A percentile compares a stretch with the other conserved stretches of the same genome.
Evolutionary conservation across 2,797 vertebrate genomes (phyloP).

Genomic region (Molossus molossus): DNA sequence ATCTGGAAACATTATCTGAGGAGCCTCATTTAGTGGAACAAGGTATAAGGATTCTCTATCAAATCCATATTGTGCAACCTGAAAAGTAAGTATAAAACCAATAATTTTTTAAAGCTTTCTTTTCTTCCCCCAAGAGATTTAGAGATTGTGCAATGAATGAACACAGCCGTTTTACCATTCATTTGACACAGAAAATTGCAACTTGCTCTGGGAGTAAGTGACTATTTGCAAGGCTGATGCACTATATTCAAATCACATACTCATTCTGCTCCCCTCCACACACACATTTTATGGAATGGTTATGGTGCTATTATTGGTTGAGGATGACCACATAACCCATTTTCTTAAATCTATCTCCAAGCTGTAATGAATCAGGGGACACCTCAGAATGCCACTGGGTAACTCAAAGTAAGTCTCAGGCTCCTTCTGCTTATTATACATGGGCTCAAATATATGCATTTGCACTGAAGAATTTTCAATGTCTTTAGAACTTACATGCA

Average conservation of each 20-base stretch:
- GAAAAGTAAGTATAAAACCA: slow-evolving; percentile 66
- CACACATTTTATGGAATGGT: slow-evolving; percentile 62
- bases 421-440: slow-evolving; percentile 62
- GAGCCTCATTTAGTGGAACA: slow-evolving; percentile 61
- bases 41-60: slow-evolving; percentile 47
- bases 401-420: slow-evolving; percentile 63
- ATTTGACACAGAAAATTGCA: slow-evolving; percentile 74
- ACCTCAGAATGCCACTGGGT: slow-evolving; percentile 54
- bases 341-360: slow-evolving; percentile 66
- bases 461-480: slow-evolving; percentile 62
- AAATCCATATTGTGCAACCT: slow-evolving; percentile 67
- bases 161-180: slow-evolving; percentile 64
- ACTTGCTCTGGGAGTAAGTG: slow-evolving; percentile 51
- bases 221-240: slow-evolving; percentile 71
- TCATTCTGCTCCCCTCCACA: slow-evolving; percentile 54
- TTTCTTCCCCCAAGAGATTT: slow-evolving; percentile 66
- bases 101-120: slow-evolving; percentile 54
- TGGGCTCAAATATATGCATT: slow-evolving; percentile 44
- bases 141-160: slow-evolving; percentile 64
- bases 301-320: slow-evolving; percentile 45
- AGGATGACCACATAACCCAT: slow-evolving; percentile 57
- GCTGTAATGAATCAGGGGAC: slow-evolving; percentile 35
- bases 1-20: slow-evolving; percentile 74
- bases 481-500: background rate
- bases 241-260: slow-evolving; percentile 66